Conservation (phyloP, 2,888 invertebrate genomes). For the Tinea pellionella region DNA sequence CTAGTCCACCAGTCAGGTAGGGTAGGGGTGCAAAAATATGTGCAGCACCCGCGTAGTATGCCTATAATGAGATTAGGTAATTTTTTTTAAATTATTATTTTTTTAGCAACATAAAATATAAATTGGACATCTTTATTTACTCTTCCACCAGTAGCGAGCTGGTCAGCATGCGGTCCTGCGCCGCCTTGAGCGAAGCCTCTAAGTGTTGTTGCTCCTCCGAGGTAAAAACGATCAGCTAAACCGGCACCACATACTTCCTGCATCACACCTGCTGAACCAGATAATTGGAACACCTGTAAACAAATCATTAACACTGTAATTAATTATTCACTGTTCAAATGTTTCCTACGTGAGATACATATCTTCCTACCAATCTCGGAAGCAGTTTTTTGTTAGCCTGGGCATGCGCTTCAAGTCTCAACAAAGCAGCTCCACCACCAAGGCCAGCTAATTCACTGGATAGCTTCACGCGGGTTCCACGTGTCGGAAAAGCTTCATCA, state of each 20-base stretch:
- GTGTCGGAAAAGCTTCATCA: slow-evolving; percentile 81
- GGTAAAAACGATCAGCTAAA: slow-evolving; percentile 81
- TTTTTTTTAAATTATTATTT: no score
- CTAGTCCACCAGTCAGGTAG: slow-evolving; percentile 84
- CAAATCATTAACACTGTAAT: slow-evolving; percentile 20
- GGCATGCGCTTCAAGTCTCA: slow-evolving; percentile 77
- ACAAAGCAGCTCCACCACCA: slow-evolving; percentile 92
- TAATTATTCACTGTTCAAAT: neutral
- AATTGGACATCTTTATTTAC: no score
- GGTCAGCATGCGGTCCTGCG: slow-evolving; percentile 87
- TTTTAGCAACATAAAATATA: no score
- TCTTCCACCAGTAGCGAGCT: slow-evolving; percentile 79
- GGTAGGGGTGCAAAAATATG: slow-evolving; percentile 94
- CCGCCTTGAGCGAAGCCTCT: slow-evolving; percentile 90
- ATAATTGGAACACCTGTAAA: slow-evolving; percentile 76
- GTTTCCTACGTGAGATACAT: no score
- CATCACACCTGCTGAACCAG: slow-evolving; percentile 76
- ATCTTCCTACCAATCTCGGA: neutral
- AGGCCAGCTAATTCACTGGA: slow-evolving; percentile 88
- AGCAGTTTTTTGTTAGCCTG: slow-evolving; percentile 33
- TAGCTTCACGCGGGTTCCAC: slow-evolving; percentile 78
- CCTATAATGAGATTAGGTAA: slow-evolving; percentile 40
- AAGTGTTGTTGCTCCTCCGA: slow-evolving; percentile 90
- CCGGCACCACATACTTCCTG: slow-evolving; percentile 72
- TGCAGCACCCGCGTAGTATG: slow-evolving; percentile 87